Evolutionary conservation across 2,113 vertebrate genomes (phyloP), one percentile per base, ranked within the genome.

Genomic region (Paralichthys olivaceus): DNA sequence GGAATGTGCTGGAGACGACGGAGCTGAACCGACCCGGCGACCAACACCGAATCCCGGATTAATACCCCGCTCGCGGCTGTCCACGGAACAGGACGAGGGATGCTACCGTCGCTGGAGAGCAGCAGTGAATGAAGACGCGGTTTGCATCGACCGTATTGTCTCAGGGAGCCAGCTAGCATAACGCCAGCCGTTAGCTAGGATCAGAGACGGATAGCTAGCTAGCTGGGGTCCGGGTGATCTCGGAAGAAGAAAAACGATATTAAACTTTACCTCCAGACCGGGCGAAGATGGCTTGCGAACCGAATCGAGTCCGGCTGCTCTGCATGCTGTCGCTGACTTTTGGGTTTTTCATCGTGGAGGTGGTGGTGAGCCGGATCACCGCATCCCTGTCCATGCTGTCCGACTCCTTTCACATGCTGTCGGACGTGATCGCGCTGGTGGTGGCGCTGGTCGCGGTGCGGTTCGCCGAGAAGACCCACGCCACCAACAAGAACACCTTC

Each of bases 371-470:
- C 86, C 96, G 96, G 49, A 72, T 98, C 43, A 99, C 98, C 54
- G 49, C 95, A 7, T 99, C 97, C 32, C 94, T 99, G 65, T 96
- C 98, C 37, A 99, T 99, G 98, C 95, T 98, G 22, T 98, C 97
- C 53, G 98, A 99, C 95, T 99, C 97, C 23, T 99, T 99, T 80
- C 97, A 99, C 85, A 99, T 99, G 98, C 92, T 99, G 81, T 99
- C 97, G 86, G 98, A 99, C 80, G 98, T 99, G 77, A 96, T 99
- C 81, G 98, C 97, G 32, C 93, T 99, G 84, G 87, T 97, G 4
- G 98, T 99, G 86, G 97, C 97, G 26, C 90, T 99, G 90, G 96
- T 99, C 70, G 98, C 98, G 59, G 96, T 98, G 84, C 95, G 97
- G n/a, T 99, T 99, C 84, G 96, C 98, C 15, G 96, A 96, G 90